phyloP scores from a whole-genome alignment of 2,888 invertebrate genomes.

The Steromphala cineraria region DNA sequence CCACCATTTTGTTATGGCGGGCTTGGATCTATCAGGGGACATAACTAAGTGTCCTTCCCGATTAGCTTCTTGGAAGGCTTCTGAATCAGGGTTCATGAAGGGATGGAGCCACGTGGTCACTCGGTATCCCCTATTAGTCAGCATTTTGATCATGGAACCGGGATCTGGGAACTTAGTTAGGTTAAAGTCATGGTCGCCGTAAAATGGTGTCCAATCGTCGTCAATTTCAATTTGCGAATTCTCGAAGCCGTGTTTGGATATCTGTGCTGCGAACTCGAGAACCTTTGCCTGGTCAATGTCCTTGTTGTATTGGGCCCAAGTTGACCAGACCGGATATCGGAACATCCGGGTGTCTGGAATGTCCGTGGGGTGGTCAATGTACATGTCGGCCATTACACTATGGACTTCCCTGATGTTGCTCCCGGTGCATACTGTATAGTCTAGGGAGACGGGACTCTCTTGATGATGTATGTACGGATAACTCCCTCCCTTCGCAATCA shows the following conservation, averaged over 20 bases:
- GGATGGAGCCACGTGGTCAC: slow-evolving; percentile 84
- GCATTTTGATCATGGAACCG: slow-evolving; percentile 79
- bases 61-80: slow-evolving; percentile 88
- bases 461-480: slow-evolving; percentile 53
- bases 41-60: slow-evolving; percentile 78
- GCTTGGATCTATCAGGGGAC: slow-evolving; percentile 44
- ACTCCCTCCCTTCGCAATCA: slow-evolving; percentile 49
- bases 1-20: slow-evolving; percentile 83
- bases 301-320: slow-evolving; percentile 87
- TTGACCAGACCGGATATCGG: slow-evolving; percentile 89
- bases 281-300: slow-evolving; percentile 80
- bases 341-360: slow-evolving; percentile 84
- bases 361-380: slow-evolving; percentile 81
- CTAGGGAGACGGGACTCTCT: slow-evolving; percentile 36
- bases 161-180: slow-evolving; percentile 84
- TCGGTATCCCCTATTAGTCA: slow-evolving; percentile 81
- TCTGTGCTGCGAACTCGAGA: slow-evolving; percentile 61
- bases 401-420: slow-evolving; percentile 46
- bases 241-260: slow-evolving; percentile 46
- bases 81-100: slow-evolving; percentile 83
- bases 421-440: slow-evolving; percentile 48
- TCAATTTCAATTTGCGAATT: slow-evolving; percentile 82
- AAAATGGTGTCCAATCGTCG: slow-evolving; percentile 89
- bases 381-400: slow-evolving; percentile 78
- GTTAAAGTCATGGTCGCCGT: slow-evolving; percentile 87